These are phyloP conservation scores for Pandemis cinnamomeana DNA, from an alignment of 2,888 invertebrate species.

Conservation along the genomic window DNA sequence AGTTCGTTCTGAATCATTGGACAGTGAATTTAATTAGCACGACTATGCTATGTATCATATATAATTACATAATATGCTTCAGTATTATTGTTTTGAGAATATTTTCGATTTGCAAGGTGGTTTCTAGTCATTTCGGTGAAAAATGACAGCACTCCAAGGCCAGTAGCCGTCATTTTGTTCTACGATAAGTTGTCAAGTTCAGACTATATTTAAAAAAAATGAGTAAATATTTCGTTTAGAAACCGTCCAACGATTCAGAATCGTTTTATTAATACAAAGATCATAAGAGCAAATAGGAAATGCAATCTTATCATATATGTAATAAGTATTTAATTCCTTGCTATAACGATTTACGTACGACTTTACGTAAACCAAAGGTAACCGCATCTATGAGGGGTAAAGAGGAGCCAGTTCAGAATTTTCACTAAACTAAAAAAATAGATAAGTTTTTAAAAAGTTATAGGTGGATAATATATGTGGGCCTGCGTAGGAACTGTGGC, in stretches of 20 bases:
- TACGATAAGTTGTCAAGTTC: background rate
- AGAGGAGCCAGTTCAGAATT: background rate
- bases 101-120: no score
- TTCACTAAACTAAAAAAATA: background rate
- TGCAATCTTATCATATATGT: background rate
- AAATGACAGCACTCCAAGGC: background rate
- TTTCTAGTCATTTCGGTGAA: background rate
- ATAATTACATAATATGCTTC: no score
- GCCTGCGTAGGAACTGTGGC: constrained; percentile 26
- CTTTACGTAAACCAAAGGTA: constrained; percentile 25
- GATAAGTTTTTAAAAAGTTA: background rate
- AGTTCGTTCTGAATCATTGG: constrained; percentile 21
- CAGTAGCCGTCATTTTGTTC: background rate
- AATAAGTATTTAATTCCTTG: constrained; percentile 2
- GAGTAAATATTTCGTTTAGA: background rate
- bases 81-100: no score
- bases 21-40: background rate
- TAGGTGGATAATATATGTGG: background rate
- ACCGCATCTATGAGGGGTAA: constrained; percentile 4
- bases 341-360: constrained; percentile 14
- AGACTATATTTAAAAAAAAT: background rate
- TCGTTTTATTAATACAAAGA: background rate
- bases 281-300: constrained; percentile 22
- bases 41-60: no score
- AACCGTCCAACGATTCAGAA: constrained; percentile 26